A percentile compares a stretch with the other conserved stretches of the same genome.
These are phyloP conservation scores for Zosterops japonicus DNA, from an alignment of 2,113 vertebrate genomes.

Conservation along the genomic window DNA sequence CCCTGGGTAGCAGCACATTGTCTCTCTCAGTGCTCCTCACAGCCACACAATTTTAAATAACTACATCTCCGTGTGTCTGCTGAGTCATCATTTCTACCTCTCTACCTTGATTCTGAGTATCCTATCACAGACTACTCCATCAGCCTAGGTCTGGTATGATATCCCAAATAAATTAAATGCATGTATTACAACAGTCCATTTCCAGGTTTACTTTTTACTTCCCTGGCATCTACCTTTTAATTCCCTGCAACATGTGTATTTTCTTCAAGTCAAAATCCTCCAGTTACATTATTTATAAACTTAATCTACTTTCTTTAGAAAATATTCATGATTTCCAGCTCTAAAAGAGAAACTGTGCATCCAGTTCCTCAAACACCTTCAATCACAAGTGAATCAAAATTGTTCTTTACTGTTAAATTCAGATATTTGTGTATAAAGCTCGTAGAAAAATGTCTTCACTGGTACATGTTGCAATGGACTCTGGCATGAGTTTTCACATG, in stretches of 20 bases:
- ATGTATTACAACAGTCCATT: not conserved
- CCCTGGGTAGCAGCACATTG: not conserved
- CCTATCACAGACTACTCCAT: not conserved
- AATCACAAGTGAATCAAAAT: not conserved
- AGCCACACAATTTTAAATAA: not conserved
- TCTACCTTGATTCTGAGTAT: not conserved
- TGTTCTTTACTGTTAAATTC: not conserved
- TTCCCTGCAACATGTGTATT: not conserved
- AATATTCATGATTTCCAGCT: not conserved
- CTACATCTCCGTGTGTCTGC: not conserved
- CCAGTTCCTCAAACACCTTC: not conserved
- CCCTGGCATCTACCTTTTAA: not conserved
- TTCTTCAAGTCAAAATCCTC: not conserved
- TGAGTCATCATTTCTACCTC: not conserved
- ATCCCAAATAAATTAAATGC: not conserved
- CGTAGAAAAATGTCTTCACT: not conserved
- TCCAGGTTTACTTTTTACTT: not conserved
- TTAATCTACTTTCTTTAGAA: not conserved
- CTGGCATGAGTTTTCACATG: not conserved
- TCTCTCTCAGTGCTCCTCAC: not conserved
- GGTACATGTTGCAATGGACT: not conserved
- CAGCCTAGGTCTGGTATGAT: not conserved
- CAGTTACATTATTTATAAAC: not conserved
- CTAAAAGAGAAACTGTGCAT: not conserved
- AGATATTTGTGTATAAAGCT: not conserved